Evolutionary conservation across 2,888 invertebrate species (phyloP).

Genomic region (Drosophila suboccidentalis): DNA sequence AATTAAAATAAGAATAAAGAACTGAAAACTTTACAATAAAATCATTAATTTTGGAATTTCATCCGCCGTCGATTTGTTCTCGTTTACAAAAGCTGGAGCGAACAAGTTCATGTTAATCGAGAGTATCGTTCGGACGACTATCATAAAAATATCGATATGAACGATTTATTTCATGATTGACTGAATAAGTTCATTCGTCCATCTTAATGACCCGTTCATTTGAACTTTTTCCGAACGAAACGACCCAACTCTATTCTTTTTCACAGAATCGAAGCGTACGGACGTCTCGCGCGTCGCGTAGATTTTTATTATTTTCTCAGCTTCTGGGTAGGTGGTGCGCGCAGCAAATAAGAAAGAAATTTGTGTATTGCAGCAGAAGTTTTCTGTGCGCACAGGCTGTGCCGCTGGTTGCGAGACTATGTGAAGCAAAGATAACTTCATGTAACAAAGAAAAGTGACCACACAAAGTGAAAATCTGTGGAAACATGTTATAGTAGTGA

Average conservation of each 20-base stretch:
- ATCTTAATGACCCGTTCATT: too few relatives aligned
- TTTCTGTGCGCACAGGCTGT: constrained; percentile 66
- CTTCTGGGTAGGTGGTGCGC: constrained; percentile 68
- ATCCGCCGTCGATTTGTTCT: neutral
- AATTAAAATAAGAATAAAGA: too few relatives aligned
- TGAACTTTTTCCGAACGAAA: too few relatives aligned
- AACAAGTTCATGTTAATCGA: constrained; percentile 7
- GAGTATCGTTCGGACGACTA: neutral
- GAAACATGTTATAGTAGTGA: constrained; percentile 14
- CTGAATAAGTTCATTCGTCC: too few relatives aligned
- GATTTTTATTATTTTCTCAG: constrained; percentile 72
- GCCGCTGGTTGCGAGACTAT: constrained; percentile 44
- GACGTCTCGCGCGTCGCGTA: constrained; percentile 69
- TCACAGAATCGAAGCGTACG: constrained; percentile 58
- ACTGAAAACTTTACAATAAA: too few relatives aligned
- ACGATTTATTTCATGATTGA: too few relatives aligned
- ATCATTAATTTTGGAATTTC: neutral
- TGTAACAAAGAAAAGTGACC: constrained; percentile 57
- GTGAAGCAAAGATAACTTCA: constrained; percentile 21
- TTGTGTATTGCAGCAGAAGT: constrained; percentile 78
- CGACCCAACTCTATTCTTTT: constrained; percentile 14
- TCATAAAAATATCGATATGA: too few relatives aligned
- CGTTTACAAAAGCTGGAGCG: too few relatives aligned
- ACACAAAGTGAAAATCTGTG: constrained; percentile 40
- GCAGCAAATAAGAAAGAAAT: constrained; percentile 65